phyloP scores from a whole-genome alignment of 2,113 vertebrate genomes.

The Mohoua ochrocephala region DNA sequence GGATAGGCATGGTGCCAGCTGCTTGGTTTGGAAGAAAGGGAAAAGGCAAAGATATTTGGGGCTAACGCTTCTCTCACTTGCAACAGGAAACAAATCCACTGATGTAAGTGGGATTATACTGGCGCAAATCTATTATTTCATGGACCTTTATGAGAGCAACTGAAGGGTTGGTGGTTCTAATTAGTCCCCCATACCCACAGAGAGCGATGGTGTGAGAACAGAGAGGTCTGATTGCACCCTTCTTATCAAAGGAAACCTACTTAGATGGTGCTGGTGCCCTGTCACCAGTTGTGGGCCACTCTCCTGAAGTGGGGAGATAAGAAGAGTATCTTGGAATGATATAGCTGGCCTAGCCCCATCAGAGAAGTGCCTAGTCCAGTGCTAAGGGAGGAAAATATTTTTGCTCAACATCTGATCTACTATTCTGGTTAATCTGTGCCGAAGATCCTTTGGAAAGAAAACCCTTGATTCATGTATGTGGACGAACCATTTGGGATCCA shows the following conservation, averaged over 20 bases:
- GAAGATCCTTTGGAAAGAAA: not conserved
- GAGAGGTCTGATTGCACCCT: not conserved
- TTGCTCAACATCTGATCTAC: not conserved
- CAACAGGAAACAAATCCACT: not conserved
- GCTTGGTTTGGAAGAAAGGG: not conserved
- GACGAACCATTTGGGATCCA: not conserved
- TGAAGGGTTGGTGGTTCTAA: not conserved
- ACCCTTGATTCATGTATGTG: not conserved
- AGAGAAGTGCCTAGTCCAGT: not conserved
- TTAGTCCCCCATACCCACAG: fast-evolving
- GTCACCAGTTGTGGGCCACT: not conserved
- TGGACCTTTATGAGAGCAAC: not conserved
- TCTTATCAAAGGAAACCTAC: not conserved
- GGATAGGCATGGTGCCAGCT: not conserved
- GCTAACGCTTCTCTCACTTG: not conserved
- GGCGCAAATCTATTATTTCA: not conserved
- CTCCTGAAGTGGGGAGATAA: not conserved
- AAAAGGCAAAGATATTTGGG: not conserved
- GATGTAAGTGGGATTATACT: not conserved
- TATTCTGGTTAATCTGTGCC: not conserved
- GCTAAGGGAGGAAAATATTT: not conserved
- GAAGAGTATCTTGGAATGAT: not conserved
- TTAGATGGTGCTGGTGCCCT: not conserved
- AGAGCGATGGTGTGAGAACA: not conserved
- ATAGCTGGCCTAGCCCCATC: not conserved